Base-by-base conservation (phyloP, 2,797 vertebrate genomes). In the Distichodus sexfasciatus region DNA sequence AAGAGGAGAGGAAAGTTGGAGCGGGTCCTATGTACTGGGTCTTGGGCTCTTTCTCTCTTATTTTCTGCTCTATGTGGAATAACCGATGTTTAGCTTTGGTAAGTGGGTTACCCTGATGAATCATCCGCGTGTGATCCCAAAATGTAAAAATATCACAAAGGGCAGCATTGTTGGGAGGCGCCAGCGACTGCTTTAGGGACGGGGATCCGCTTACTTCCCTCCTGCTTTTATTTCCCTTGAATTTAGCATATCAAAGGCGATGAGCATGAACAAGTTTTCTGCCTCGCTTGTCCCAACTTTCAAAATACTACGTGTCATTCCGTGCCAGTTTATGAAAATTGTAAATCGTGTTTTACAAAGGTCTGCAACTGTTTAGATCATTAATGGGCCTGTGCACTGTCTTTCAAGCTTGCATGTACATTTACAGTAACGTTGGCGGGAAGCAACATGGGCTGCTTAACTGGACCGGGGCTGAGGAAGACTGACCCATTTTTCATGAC, bases 111-210 rank as follows among this genome's bases (percentile, higher is more conserved):
- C 70, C 53, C 53, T 62, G 67, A 77, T 79, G 79, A 86, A 77
- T 87, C 81, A 81, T 71, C 36, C 51, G 66, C 69, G 70, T 78
- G 76, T 77, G 73, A 79, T 78, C 74, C 63, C 23, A 19, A 67
- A 76, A 81, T 76, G 40, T 62, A 64, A 83, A 81, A 76, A 82
- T 79, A 76, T 78, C 73, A 80, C 76, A 79, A 79, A 81, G 75
- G 71, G 29, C 33, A 26, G 21, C 66, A 71, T 75, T 81, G 71
- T 82, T 67, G 66, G 23, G 17, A 65, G 29, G 9, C 12, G 14
- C 36, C 44, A 61, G 36, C 35, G 47, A 47, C 38, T 36, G 15
- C 60, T 50, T 60, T 17, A 28, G 12, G 14, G 46, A 43, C 44
- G 17, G 15, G 24, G 64, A 70, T 71, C 72, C 59, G 15, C 72